These are phyloP conservation scores for Drosophila maculinotata DNA, from an alignment of 2,888 invertebrate genomes.

Conservation along the genomic window DNA sequence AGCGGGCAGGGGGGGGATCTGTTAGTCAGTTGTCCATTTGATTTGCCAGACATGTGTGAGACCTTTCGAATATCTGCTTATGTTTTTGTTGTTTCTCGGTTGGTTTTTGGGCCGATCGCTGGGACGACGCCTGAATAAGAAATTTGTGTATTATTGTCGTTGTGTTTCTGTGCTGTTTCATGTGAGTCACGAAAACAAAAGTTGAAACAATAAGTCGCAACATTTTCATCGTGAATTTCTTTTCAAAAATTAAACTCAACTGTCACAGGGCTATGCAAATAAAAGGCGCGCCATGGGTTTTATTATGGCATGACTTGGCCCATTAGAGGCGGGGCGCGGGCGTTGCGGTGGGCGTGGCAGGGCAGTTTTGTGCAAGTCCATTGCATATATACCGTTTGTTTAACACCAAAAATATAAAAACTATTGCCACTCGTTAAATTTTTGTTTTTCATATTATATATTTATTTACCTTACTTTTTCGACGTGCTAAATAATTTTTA, in stretches of 20 bases:
- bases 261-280: slow-evolving; percentile 66
- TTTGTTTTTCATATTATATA: slow-evolving; percentile 44
- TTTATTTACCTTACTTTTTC: slow-evolving; percentile 64
- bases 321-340: not conserved
- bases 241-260: slow-evolving; percentile 64
- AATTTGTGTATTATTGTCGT: slow-evolving; percentile 37
- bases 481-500: slow-evolving; percentile 68
- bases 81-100: slow-evolving; percentile 15
- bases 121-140: slow-evolving; percentile 68
- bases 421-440: slow-evolving; percentile 43
- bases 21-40: slow-evolving; percentile 70
- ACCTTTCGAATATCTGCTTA: slow-evolving; percentile 74
- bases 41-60: slow-evolving; percentile 80
- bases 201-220: slow-evolving; percentile 34
- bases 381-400: slow-evolving; percentile 45
- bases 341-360: slow-evolving; percentile 16
- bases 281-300: slow-evolving; percentile 69
- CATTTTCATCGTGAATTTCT: slow-evolving; percentile 68
- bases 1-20: slow-evolving; percentile 16
- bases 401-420: slow-evolving; percentile 56
- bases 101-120: slow-evolving; percentile 58
- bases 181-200: slow-evolving; percentile 56
- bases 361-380: slow-evolving; percentile 12
- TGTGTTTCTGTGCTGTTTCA: slow-evolving; percentile 8
- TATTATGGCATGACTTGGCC: slow-evolving; percentile 17